A percentile compares a stretch with the other conserved stretches of the same genome.
phyloP scores from a whole-genome alignment of 1,140 invertebrate genomes.

The Brachionus manjavacas region DNA sequence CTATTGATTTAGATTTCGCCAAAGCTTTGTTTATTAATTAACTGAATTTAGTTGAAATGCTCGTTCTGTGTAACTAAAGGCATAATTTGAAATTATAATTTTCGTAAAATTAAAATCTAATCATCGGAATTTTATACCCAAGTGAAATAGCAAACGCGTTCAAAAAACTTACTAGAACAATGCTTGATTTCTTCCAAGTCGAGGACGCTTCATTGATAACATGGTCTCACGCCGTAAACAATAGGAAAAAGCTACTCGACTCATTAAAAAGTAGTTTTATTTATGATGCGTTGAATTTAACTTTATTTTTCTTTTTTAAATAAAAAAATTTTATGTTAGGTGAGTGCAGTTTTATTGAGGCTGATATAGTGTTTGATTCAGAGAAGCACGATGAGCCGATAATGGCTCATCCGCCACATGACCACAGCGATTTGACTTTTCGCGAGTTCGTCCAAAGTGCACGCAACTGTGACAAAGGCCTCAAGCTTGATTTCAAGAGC shows the following conservation, averaged over 20 bases:
- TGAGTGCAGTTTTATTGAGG: not conserved
- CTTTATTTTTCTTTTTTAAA: not conserved
- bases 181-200: constrained; percentile 6
- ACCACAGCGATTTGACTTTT: constrained; percentile 23
- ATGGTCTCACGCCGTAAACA: constrained; percentile 41
- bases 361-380: not conserved
- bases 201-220: constrained; percentile 30
- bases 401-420: constrained; percentile 29
- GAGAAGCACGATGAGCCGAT: constrained; percentile 17
- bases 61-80: not conserved
- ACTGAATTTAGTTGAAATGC: not conserved
- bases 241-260: not conserved
- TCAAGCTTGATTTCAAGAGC: constrained; percentile 39
- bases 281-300: not conserved
- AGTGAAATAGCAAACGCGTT: not conserved
- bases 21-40: not conserved
- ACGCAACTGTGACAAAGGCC: not conserved
- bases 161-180: not conserved
- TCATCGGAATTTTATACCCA: not conserved
- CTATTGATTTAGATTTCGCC: not conserved
- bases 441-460: not conserved
- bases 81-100: not conserved
- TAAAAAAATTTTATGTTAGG: not conserved
- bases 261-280: constrained; percentile 22
- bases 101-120: not conserved